Base-by-base conservation (phyloP, 2,888 invertebrate genomes). In the Alloscopus bannaensis region DNA sequence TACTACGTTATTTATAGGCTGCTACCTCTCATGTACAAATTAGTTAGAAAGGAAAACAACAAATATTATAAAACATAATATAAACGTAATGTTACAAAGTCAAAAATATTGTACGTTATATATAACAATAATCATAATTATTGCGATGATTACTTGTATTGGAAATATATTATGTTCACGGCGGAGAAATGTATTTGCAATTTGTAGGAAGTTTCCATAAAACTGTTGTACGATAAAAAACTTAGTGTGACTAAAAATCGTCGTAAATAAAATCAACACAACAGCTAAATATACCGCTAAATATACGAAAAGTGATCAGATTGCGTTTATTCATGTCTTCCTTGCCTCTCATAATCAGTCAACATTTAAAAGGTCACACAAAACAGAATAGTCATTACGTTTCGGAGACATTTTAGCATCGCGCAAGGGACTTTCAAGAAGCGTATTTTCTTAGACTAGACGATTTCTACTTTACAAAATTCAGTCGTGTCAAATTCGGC, bases 11-110 rank as follows among this genome's bases (percentile, higher is more conserved):
- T 59, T 62, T 62, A 59, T 79, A 83, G 78, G 83, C 82, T 81
- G 80, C 84, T 85, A 84, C 85, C 85, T 85, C 85, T 80, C 71
- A 85, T 85, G 85, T 85, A 85, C 85, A 85, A 85, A 85, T 82
- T 85, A 85, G 84, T 73, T 82, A 45, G 84, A 81, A 82, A n/a
- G n/a, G n/a, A n/a, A n/a, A n/a, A n/a, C n/a, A n/a, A n/a, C n/a
- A n/a, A n/a, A n/a, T n/a, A n/a, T n/a, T n/a, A n/a, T n/a, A n/a
- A n/a, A n/a, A n/a, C n/a, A n/a, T n/a, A 50, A 75, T 66, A 36
- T 65, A 59, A 29, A 45, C 55, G 57, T 71, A 69, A 11, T 52
- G 62, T 57, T 55, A 59, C 29, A 20, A 57, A 65, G 73, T 50
- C 31, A 65, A 18, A 55, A 69, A 26, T 52, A 47, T 31, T n/a